A percentile compares a stretch with the other conserved stretches of the same genome.
Evolutionary conservation across 2,113 vertebrate species (phyloP).

Genomic region (Sisor rabdophorus): DNA sequence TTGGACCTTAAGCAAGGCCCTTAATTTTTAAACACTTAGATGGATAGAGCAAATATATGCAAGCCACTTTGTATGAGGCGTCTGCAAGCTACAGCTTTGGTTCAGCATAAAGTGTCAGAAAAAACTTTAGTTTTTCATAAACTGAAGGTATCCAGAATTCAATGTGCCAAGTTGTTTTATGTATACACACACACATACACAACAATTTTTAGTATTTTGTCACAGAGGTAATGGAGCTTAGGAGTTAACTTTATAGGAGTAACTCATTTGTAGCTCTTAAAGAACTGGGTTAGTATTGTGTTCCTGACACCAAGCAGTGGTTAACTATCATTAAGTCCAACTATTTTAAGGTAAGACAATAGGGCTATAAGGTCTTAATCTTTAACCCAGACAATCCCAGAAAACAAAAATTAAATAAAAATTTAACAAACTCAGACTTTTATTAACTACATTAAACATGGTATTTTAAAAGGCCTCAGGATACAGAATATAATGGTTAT

Average conservation of each 20-base stretch:
- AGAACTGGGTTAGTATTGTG: not conserved
- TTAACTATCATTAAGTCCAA: not conserved
- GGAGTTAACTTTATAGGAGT: conserved; percentile 6
- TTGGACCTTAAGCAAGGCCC: too few relatives aligned
- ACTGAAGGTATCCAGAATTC: not conserved
- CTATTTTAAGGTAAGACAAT: not conserved
- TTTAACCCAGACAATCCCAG: not conserved
- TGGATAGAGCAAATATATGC: too few relatives aligned
- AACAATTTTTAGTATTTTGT: conserved; percentile 13
- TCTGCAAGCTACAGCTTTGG: too few relatives aligned
- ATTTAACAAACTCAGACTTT: not conserved
- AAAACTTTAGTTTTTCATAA: too few relatives aligned
- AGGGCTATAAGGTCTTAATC: not conserved
- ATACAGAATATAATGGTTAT: not conserved
- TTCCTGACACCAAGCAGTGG: not conserved
- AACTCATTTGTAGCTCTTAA: too few relatives aligned
- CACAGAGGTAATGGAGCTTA: conserved; percentile 19
- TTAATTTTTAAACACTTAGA: too few relatives aligned
- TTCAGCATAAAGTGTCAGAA: too few relatives aligned
- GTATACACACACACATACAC: not conserved
- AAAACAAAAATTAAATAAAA: not conserved
- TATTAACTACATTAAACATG: not conserved
- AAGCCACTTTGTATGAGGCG: too few relatives aligned
- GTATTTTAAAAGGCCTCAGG: too few relatives aligned
- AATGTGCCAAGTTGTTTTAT: not conserved